Conservation (phyloP, 2,888 invertebrate genomes). For the Pollenia griseotomentosa region DNA sequence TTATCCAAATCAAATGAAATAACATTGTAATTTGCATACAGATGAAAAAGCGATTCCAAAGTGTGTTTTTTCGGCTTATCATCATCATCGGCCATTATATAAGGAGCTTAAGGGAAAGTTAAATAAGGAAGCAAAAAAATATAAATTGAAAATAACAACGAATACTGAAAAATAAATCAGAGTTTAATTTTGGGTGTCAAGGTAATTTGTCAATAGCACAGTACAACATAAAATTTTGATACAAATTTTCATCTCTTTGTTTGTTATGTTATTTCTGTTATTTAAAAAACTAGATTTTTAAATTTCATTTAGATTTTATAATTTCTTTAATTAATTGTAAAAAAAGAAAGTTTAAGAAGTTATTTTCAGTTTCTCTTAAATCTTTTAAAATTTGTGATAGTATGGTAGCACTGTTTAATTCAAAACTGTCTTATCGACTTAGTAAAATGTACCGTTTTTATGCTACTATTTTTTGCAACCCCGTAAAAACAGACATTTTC, state of each 20-base stretch:
- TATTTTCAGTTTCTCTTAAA: no score
- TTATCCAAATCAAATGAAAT: constrained; percentile 76
- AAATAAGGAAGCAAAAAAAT: background rate
- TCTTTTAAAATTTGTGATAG: background rate
- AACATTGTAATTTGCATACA: constrained; percentile 76
- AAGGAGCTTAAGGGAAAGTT: background rate
- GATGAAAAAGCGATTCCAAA: constrained; percentile 76
- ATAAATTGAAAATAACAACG: background rate
- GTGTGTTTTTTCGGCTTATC: constrained; percentile 76
- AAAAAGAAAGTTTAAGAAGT: no score
- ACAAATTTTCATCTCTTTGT: no score
- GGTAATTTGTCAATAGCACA: background rate
- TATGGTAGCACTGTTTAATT: background rate
- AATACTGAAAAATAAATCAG: background rate
- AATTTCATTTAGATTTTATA: no score
- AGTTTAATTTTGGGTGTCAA: constrained; percentile 27
- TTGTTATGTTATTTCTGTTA: no score
- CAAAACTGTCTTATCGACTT: constrained; percentile 14
- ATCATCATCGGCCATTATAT: constrained; percentile 75
- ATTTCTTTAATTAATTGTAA: no score
- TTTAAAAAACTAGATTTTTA: no score
- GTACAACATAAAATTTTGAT: no score
- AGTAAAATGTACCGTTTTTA: background rate
- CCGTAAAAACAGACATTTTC: background rate
- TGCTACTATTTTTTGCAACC: constrained; percentile 20